Percentiles rank a stretch among this genome's conserved stretches.
These are phyloP conservation scores for Chaetura pelagica DNA, from an alignment of 2,113 vertebrate species.

Conservation along the genomic window DNA sequence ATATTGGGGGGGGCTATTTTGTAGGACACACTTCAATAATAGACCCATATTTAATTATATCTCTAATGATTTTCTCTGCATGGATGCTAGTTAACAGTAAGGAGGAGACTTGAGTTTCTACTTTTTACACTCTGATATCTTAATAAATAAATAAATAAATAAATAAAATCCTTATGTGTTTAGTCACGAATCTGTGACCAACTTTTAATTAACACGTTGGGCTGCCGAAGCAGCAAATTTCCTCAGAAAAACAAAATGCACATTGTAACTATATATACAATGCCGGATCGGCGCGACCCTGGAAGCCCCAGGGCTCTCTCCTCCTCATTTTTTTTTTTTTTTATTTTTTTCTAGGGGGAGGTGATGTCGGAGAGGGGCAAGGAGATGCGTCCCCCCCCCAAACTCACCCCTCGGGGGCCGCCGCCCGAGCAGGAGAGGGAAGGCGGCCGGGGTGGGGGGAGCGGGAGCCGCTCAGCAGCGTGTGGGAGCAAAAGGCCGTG, in stretches of 20 bases:
- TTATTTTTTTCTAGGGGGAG: not conserved
- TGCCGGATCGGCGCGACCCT: not conserved
- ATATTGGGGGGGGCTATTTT: slow-evolving; percentile 41
- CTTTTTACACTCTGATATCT: slow-evolving; percentile 17
- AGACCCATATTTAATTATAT: slow-evolving; percentile 61
- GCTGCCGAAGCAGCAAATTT: slow-evolving; percentile 25
- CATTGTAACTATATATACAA: not conserved
- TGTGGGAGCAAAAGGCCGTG: not conserved
- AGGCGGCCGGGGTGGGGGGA: not conserved
- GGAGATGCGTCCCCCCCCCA: not conserved
- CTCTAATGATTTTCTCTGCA: slow-evolving; percentile 60
- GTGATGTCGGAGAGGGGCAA: too few relatives aligned
- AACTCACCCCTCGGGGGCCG: too few relatives aligned
- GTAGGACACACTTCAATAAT: slow-evolving; percentile 43
- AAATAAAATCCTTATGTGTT: slow-evolving; percentile 9
- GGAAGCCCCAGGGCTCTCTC: not conserved
- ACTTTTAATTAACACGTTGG: slow-evolving; percentile 78
- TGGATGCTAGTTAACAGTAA: not conserved
- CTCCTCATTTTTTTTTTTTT: not conserved
- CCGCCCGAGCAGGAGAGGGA: too few relatives aligned
- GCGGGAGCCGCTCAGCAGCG: not conserved
- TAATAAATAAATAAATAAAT: slow-evolving; percentile 43
- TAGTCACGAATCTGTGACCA: slow-evolving; percentile 70
- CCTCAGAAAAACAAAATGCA: not conserved
- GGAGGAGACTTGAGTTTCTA: slow-evolving; percentile 17